phyloP scores from a whole-genome alignment of 2,113 vertebrate genomes.

The Rhinolophus sinicus region DNA sequence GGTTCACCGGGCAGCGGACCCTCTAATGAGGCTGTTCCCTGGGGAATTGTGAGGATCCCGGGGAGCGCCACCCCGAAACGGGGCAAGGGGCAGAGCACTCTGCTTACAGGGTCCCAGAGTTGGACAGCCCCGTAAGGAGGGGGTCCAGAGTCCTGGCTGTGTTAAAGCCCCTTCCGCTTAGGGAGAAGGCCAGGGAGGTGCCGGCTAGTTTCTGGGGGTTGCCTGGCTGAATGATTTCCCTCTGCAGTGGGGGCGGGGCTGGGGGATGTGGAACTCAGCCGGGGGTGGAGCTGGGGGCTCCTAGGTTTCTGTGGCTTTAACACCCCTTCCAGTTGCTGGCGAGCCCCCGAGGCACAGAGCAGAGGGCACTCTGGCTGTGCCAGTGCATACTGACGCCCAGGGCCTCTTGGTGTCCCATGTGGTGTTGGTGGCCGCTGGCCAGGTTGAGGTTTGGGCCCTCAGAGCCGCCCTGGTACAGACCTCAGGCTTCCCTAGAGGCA shows the following conservation, averaged over 20 bases:
- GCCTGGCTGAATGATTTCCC: neutral
- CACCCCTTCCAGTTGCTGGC: no score
- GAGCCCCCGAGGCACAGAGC: no score
- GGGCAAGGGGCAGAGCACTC: neutral
- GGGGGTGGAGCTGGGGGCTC: no score
- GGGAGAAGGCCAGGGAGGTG: neutral
- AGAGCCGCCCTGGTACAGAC: no score
- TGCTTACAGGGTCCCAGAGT: neutral
- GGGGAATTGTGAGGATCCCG: neutral
- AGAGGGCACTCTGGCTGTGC: no score
- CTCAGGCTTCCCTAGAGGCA: no score
- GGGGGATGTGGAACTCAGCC: neutral
- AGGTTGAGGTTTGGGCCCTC: no score
- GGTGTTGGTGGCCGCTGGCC: no score
- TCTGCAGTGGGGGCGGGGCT: neutral
- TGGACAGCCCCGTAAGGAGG: neutral
- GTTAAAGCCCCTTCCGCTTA: neutral
- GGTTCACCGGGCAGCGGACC: neutral
- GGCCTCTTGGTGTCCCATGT: conserved; percentile 35
- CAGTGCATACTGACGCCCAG: no score
- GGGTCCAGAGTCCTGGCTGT: neutral
- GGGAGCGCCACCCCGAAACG: neutral
- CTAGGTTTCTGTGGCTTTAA: no score
- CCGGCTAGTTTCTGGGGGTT: neutral
- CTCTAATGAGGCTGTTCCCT: neutral